Base-by-base conservation (phyloP, 2,888 invertebrate genomes). In the Campoplex capitator region DNA sequence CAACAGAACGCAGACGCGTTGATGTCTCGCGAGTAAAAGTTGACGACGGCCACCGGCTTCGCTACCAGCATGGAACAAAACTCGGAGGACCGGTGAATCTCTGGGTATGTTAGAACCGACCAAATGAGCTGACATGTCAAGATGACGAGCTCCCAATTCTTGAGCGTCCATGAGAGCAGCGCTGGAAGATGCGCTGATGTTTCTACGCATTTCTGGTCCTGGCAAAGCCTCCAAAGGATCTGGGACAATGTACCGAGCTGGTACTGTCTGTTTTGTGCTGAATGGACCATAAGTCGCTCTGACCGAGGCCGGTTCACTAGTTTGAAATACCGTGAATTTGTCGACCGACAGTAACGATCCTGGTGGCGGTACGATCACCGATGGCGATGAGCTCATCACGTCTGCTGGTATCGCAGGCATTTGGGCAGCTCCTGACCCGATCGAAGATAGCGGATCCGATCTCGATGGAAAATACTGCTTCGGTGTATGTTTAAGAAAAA, bases 281-380 rank as follows among this genome's bases (percentile, higher is more conserved):
- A 99, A 99, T 9, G 99, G 99, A 6, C 99, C 99, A 93, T 98
- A 98, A 62, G 97, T 98, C 74, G 98, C 98, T 86, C 98, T 96
- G 65, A 99, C 97, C 38, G 98, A 98, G 51, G 98, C 98, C 38
- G 98, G 98, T 90, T 98, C 97, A 71, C 98, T 97, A 58, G 98
- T 98, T 94, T 98, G 98, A 91, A 99, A 97, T 56, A 99, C 97
- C 83, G 98, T 98, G 94, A 99, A 98, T 88, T 98, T 97, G 95
- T 98, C 98, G 88, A 97, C 96, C 78, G 98, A 98, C 77, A 98
- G 95, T 54, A 97, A 95, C 13, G 97, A 96, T 78, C 97, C 97
- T 42, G 96, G 95, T 35, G 96, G 94, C 89, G 90, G 93, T 91
- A 91, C 94, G 92, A 93, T 91, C 48, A 95, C 95, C 0, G 95